Percentiles rank a stretch among this genome's conserved stretches.
Conservation (phyloP, 2,888 invertebrate genomes). For the Zootermopsis nevadensis region DNA sequence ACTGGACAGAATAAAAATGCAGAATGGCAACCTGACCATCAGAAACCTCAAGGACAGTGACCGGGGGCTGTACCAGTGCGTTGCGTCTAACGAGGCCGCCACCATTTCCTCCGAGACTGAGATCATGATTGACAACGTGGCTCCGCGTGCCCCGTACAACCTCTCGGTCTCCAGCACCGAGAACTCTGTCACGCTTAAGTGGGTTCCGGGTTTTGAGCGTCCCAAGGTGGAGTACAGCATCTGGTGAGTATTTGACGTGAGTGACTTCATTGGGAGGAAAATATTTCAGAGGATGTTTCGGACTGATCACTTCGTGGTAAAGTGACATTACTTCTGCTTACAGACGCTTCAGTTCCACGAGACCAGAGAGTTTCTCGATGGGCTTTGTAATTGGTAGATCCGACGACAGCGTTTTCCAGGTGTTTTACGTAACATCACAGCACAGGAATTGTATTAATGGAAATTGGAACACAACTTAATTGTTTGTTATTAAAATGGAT, state of each 20-base stretch:
- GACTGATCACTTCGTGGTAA: too few species aligned
- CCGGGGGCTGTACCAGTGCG: slow-evolving; percentile 79
- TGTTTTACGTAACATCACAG: too few species aligned
- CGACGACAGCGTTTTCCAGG: too few species aligned
- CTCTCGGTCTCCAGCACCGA: slow-evolving; percentile 80
- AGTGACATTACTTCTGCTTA: too few species aligned
- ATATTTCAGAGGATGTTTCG: too few species aligned
- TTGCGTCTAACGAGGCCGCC: slow-evolving; percentile 88
- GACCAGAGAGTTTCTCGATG: too few species aligned
- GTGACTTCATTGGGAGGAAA: too few species aligned
- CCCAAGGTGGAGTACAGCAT: slow-evolving; percentile 84
- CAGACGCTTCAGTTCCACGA: too few species aligned
- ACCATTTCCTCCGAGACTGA: slow-evolving; percentile 84
- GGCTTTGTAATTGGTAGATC: too few species aligned
- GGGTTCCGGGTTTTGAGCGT: slow-evolving; percentile 85
- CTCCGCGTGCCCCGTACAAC: slow-evolving; percentile 92
- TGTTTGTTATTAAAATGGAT: too few species aligned
- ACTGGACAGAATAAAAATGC: slow-evolving; percentile 73
- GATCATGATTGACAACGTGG: slow-evolving; percentile 84
- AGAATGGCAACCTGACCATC: slow-evolving; percentile 86
- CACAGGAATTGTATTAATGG: too few species aligned
- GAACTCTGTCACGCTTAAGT: slow-evolving; percentile 80
- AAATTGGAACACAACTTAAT: too few species aligned
- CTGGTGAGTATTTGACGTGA: slow-evolving; percentile 69
- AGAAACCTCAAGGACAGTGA: slow-evolving; percentile 84